Base-by-base conservation (phyloP, 2,888 invertebrate species). In the Sussaba pulchella region DNA sequence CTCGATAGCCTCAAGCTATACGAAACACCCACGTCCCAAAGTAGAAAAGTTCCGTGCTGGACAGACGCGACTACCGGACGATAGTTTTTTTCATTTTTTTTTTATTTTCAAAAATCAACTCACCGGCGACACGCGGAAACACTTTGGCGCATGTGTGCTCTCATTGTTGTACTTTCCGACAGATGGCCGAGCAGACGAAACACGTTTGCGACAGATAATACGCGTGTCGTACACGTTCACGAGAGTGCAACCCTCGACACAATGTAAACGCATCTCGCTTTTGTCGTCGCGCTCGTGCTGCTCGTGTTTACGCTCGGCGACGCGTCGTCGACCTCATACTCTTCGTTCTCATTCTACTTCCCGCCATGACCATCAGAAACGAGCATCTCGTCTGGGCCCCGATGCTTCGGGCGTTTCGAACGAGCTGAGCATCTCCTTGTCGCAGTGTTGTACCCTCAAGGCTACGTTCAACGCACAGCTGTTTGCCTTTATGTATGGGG, bases 221-320 rank as follows among this genome's bases (percentile, higher is more conserved):
- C 54, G 54, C 74, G 52, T 74, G 74, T 70, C n/a, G n/a, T 70
- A 63, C 57, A 31, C 57, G 64, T 50, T 64, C 41, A 26, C 50
- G 47, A 39, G 45, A 14, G 45, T 21, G 36, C 24, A 12, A 12
- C n/a, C 26, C 3, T 43, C 26, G 36, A 21, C 52, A 39, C 54
- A 67, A 43, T 71, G 71, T 71, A 76, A 75, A 76, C 71, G 71
- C 61, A 71, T 54, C 9, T 41, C 17, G 75, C 71, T 76, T 80
- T 76, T 76, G 71, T 67, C 61, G 39, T 57, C 19, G 45, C 12
- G 39, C 52, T n/a, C n/a, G n/a, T n/a, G n/a, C n/a, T n/a, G n/a
- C n/a, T n/a, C n/a, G n/a, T 79, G 75, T 67, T 80, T 74, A 59
- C 47, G 39, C 70, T 70, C 63, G 59, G 80, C 74, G 77, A 26